phyloP scores from a whole-genome alignment of 2,113 vertebrate genomes.

The Ailurus styani region DNA sequence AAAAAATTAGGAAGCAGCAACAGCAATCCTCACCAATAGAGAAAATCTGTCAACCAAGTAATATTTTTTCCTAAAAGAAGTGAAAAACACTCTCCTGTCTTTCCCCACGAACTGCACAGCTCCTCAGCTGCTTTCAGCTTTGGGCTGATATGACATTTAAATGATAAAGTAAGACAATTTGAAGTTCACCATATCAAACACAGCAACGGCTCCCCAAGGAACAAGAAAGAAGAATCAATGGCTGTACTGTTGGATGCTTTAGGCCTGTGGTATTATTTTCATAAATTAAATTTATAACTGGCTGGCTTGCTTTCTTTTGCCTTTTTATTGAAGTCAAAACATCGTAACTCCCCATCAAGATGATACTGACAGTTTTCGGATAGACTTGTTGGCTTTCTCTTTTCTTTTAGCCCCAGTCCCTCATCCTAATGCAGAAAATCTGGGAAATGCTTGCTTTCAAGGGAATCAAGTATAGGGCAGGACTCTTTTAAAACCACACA shows the following conservation, averaged over 20 bases:
- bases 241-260: conserved; percentile 33
- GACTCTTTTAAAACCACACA: neutral
- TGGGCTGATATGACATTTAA: conserved; percentile 46
- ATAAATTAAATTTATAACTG: conserved; percentile 74
- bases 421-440: neutral
- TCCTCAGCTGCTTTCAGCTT: neutral
- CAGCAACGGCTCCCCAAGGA: conserved; percentile 60
- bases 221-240: conserved; percentile 66
- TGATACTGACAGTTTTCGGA: conserved; percentile 9
- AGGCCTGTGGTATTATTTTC: conserved; percentile 54
- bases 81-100: neutral
- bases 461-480: neutral
- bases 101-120: neutral
- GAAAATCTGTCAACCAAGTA: conserved; percentile 35
- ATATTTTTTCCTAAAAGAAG: conserved; percentile 17
- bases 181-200: conserved; percentile 69
- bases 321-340: conserved; percentile 53
- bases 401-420: neutral
- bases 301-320: conserved; percentile 20
- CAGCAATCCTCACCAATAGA: neutral
- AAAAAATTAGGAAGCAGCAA: neutral
- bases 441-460: neutral
- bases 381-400: neutral
- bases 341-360: conserved; percentile 15
- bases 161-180: conserved; percentile 62